These are phyloP conservation scores for Solea senegalensis DNA, from an alignment of 2,113 vertebrate species.

Conservation along the genomic window DNA sequence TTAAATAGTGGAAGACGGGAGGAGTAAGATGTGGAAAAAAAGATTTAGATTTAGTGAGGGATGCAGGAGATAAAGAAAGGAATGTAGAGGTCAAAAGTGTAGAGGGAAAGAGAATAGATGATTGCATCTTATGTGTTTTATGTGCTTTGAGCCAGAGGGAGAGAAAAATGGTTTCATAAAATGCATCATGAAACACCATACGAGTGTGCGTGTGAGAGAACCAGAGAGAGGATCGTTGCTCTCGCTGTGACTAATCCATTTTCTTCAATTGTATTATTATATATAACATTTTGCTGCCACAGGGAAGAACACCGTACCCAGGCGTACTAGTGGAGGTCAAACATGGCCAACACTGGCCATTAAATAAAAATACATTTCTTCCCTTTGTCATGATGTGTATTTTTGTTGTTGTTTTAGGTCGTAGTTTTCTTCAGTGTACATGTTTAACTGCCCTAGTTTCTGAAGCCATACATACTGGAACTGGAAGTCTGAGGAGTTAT, in stretches of 20 bases:
- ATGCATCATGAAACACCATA: constrained; percentile 6
- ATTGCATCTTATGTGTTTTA: neutral
- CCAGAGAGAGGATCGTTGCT: neutral
- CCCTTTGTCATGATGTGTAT: too few species aligned
- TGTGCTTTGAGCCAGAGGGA: constrained; percentile 1
- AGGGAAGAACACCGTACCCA: neutral
- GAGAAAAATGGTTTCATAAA: constrained; percentile 1
- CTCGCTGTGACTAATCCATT: neutral
- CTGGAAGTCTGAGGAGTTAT: too few species aligned
- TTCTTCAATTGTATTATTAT: neutral
- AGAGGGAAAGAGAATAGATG: neutral
- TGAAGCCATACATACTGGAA: too few species aligned
- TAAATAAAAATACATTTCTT: too few species aligned
- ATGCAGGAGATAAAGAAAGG: neutral
- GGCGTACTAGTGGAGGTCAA: neutral
- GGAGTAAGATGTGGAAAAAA: too few species aligned
- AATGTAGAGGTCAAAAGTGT: neutral
- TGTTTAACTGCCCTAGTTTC: too few species aligned
- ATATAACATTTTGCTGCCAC: neutral
- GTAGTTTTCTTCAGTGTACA: too few species aligned
- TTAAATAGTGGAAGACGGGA: too few species aligned
- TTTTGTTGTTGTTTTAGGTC: too few species aligned
- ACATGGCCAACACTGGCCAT: neutral
- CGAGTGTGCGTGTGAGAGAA: neutral
- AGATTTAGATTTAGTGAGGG: too few species aligned